A percentile compares a stretch with the other conserved stretches of the same genome.
Conservation (phyloP, 2,888 invertebrate genomes). For the Andrena hattorfiana region DNA sequence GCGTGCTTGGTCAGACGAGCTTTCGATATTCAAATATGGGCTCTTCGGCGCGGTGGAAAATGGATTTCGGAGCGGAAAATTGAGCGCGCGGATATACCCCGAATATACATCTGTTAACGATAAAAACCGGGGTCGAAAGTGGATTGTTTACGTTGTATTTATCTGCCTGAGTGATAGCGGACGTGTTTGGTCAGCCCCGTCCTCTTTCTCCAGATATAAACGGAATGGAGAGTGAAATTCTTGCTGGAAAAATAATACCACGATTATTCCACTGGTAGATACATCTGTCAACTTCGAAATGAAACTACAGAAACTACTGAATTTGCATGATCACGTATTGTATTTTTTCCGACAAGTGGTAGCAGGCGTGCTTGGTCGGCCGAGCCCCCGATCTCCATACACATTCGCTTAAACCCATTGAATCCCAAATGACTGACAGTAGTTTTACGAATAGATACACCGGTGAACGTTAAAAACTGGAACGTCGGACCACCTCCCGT, state of each 20-base stretch:
- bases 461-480: background rate
- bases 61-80: slow-evolving; percentile 1
- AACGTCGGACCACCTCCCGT: background rate
- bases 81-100: background rate
- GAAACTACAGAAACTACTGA: too few relatives aligned
- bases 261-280: background rate
- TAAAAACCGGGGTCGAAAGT: background rate
- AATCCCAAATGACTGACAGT: background rate
- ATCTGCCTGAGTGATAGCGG: slow-evolving; percentile 33
- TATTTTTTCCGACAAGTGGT: slow-evolving; percentile 37
- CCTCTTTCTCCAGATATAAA: background rate
- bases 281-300: background rate
- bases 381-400: slow-evolving; percentile 17
- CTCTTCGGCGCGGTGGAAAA: slow-evolving; percentile 8
- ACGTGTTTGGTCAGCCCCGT: slow-evolving; percentile 37
- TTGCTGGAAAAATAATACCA: background rate
- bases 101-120: slow-evolving; percentile 3
- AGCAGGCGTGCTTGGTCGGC: slow-evolving; percentile 37
- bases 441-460: too few relatives aligned
- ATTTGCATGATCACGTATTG: too few relatives aligned
- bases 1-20: slow-evolving; percentile 40
- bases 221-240: background rate
- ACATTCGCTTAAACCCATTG: background rate
- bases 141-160: slow-evolving; percentile 3
- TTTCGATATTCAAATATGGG: slow-evolving; percentile 9